A percentile compares a stretch with the other conserved stretches of the same genome.
These are phyloP conservation scores for Drosophila lacteicornis DNA, from an alignment of 1,140 invertebrate species.

Conservation along the genomic window DNA sequence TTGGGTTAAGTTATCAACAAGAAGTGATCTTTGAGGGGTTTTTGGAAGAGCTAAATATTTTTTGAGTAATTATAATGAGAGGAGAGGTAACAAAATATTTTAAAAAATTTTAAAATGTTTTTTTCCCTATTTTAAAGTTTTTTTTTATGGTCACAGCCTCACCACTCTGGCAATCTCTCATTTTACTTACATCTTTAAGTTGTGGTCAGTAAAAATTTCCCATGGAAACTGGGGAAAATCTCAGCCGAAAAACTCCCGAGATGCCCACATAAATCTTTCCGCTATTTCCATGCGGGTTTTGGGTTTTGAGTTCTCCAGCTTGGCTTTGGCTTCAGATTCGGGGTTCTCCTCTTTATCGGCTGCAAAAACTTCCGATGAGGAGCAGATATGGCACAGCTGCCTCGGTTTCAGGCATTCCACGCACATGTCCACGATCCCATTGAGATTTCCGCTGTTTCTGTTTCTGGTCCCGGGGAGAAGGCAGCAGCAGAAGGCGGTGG, in stretches of 20 bases:
- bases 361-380: constrained; percentile 51
- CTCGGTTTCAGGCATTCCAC: constrained; percentile 65
- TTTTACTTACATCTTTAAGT: background rate
- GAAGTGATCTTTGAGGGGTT: background rate
- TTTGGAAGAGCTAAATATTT: background rate
- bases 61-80: no score
- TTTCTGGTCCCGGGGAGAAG: constrained; percentile 41
- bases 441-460: constrained; percentile 36
- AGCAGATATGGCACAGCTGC: constrained; percentile 63
- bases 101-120: no score
- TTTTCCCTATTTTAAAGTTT: background rate
- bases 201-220: constrained; percentile 4
- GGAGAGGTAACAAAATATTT: no score
- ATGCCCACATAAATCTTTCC: constrained; percentile 46
- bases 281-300: constrained; percentile 26
- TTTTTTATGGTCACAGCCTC: background rate
- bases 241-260: constrained; percentile 4
- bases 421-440: constrained; percentile 69
- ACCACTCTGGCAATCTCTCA: background rate
- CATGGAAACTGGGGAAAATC: constrained; percentile 23
- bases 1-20: no score
- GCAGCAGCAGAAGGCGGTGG: constrained; percentile 51
- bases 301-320: constrained; percentile 6
- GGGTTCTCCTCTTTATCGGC: constrained; percentile 38
- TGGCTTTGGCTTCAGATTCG: constrained; percentile 3